phyloP scores from a whole-genome alignment of 2,113 vertebrate genomes.

The Mobula birostris region DNA sequence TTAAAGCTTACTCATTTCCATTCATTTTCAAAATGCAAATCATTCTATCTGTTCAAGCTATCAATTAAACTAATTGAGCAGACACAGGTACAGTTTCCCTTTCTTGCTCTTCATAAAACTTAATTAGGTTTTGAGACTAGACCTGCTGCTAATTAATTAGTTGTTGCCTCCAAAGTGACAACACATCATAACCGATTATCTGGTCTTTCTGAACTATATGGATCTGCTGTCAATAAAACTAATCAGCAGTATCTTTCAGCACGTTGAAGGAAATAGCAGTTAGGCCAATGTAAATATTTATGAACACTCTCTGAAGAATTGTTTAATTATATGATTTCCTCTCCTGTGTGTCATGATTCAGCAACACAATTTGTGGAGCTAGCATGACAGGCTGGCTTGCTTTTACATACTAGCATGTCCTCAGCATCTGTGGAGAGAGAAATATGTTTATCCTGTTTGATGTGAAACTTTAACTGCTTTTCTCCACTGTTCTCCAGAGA shows the following conservation, averaged over 20 bases:
- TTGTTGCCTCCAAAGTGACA: background rate
- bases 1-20: background rate
- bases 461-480: too few relatives aligned
- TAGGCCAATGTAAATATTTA: background rate
- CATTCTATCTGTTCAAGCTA: background rate
- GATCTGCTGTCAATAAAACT: background rate
- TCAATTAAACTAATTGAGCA: constrained; percentile 27
- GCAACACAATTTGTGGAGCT: background rate
- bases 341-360: background rate
- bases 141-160: background rate
- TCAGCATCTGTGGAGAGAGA: too few relatives aligned
- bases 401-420: background rate
- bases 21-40: constrained; percentile 1
- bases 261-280: background rate
- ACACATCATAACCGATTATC: background rate
- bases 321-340: background rate
- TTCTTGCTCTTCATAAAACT: constrained; percentile 3
- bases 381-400: background rate
- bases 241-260: background rate
- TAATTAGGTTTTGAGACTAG: constrained; percentile 2
- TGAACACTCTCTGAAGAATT: too few relatives aligned
- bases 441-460: too few relatives aligned
- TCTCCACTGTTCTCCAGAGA: too few relatives aligned
- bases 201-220: background rate
- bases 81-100: background rate